Conservation (phyloP, 2,797 vertebrate genomes). For the Gobio occitaniae region DNA sequence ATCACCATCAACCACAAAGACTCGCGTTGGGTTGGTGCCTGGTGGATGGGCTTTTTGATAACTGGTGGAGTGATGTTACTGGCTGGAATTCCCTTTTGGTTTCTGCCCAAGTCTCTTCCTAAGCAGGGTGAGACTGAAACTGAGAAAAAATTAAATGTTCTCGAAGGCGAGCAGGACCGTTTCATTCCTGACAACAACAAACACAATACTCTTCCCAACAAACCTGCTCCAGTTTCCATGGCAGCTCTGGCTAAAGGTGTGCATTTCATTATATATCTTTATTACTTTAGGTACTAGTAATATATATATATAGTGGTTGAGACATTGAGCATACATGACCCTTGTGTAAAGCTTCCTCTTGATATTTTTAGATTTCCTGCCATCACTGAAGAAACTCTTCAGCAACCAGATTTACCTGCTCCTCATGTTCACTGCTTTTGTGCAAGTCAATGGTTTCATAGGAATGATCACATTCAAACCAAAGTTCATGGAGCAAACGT, state of each 20-base stretch:
- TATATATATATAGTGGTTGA: not conserved
- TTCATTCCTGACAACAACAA: conserved; percentile 70
- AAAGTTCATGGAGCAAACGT: conserved; percentile 93
- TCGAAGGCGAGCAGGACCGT: conserved; percentile 69
- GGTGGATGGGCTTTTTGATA: conserved; percentile 89
- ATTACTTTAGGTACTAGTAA: not conserved
- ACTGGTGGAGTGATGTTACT: conserved; percentile 78
- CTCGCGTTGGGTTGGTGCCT: conserved; percentile 89
- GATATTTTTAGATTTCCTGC: conserved; percentile 86
- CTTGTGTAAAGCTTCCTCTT: not conserved
- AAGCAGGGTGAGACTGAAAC: conserved; percentile 71
- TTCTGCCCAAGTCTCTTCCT: conserved; percentile 82
- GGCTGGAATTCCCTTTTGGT: conserved; percentile 86
- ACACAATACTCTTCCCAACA: conserved; percentile 53
- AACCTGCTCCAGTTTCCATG: conserved; percentile 65
- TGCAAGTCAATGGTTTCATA: conserved; percentile 89
- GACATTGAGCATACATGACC: not conserved
- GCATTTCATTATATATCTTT: not conserved
- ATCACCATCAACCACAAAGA: conserved; percentile 85
- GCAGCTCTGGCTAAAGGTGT: conserved; percentile 77
- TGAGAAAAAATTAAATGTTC: conserved; percentile 22
- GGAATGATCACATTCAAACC: conserved; percentile 97
- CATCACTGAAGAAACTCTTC: conserved; percentile 87
- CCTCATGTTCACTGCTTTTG: conserved; percentile 83
- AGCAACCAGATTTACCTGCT: conserved; percentile 85